Percentiles rank a stretch among this genome's conserved stretches.
phyloP scores from a whole-genome alignment of 2,888 invertebrate genomes.

The Andricus quercusramuli region DNA sequence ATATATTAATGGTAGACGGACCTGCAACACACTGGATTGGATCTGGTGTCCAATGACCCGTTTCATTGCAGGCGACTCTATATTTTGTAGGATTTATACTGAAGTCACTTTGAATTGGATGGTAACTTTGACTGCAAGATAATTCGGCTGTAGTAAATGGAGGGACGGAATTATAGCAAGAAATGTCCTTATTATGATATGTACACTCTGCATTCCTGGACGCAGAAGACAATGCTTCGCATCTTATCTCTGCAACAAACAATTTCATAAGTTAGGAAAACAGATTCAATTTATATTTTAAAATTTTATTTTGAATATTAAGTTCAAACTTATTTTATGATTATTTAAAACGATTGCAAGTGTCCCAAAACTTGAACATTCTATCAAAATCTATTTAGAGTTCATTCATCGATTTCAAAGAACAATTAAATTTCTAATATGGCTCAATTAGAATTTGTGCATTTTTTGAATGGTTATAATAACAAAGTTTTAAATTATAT shows the following conservation, averaged over 20 bases:
- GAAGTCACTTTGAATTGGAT: conserved; percentile 50
- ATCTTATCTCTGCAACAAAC: conserved; percentile 67
- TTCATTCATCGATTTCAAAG: too few relatives aligned
- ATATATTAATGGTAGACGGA: conserved; percentile 68
- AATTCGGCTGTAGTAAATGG: conserved; percentile 66
- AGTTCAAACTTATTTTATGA: too few relatives aligned
- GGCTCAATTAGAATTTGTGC: too few relatives aligned
- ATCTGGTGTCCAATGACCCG: conserved; percentile 72
- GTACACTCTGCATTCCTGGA: conserved; percentile 64
- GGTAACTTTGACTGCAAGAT: conserved; percentile 67
- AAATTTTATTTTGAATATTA: too few relatives aligned
- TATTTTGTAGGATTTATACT: conserved; percentile 42
- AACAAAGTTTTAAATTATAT: too few relatives aligned
- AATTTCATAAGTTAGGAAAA: not conserved
- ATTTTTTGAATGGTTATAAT: too few relatives aligned
- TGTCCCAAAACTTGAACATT: too few relatives aligned
- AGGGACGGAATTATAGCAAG: conserved; percentile 63
- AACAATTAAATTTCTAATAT: too few relatives aligned
- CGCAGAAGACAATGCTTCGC: conserved; percentile 62
- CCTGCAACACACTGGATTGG: conserved; percentile 74
- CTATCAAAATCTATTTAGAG: too few relatives aligned
- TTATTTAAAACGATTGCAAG: too few relatives aligned
- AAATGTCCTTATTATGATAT: conserved; percentile 55
- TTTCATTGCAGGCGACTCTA: conserved; percentile 65
- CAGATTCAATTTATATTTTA: not conserved